Base-by-base conservation (phyloP, 2,797 vertebrate genomes). In the Paedocypris micromegethes region DNA sequence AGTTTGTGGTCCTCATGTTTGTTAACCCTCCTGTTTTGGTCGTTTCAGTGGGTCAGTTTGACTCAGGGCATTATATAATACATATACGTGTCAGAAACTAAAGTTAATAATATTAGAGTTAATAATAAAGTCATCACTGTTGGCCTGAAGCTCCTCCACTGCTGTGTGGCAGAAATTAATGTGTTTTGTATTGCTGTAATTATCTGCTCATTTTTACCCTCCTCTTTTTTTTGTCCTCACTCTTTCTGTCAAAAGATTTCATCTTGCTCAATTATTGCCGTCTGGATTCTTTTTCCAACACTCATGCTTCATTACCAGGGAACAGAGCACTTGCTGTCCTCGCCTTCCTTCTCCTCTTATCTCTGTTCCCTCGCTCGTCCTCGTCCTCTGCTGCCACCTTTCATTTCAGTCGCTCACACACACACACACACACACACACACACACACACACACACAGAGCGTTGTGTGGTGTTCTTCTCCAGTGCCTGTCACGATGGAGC, bases 251-350 rank as follows among this genome's bases (percentile, higher is more conserved):
- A 39, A 54, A 65, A 66, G 59, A 67, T 69, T 60, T 58, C 41
- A 67, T 78, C 43, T 78, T 54, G 41, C 46, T 75, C 67, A 79
- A 48, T 85, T 79, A 78, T 82, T 78, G 76, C 72, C 63, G 78
- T 60, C 63, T 74, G 72, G 79, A 66, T 76, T 80, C 73, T 79
- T 78, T 83, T 74, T 68, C 23, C 73, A 66, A 49, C 63, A 39
- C 60, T 66, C 46, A 66, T 43, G 80, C 75, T 77, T 81, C 72
- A 74, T 80, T 83, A 73, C 59, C 58, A 48, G 9, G 62, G 55
- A 80, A 76, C 59, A 72, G 53, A 72, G 64, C 47, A 52, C 45
- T 72, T 59, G 37, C 61, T 74, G 73, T 62, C 8, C 51, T 66
- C 53, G 66, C 6, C 38, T 68, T 57, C 43, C 47, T 49, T 23